Conservation (phyloP, 2,113 vertebrate genomes). For the Tichodroma muraria region DNA sequence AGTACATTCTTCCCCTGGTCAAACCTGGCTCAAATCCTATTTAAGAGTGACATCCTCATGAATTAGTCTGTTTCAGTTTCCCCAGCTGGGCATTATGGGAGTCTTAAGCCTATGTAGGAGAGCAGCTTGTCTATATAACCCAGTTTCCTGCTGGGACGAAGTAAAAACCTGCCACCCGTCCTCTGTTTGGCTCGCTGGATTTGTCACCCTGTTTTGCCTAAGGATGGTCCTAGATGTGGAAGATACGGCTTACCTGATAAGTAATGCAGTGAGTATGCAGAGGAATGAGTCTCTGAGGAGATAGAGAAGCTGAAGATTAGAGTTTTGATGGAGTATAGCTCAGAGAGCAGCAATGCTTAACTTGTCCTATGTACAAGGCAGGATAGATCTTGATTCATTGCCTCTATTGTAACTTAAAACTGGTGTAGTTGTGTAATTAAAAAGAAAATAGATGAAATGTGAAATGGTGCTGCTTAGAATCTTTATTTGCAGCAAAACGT, state of each 20-base stretch:
- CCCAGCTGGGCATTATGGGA: slow-evolving; percentile 73
- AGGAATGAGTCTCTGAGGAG: background rate
- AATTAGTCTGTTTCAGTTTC: slow-evolving; percentile 80
- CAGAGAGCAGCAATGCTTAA: fast-evolving
- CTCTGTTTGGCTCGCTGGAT: slow-evolving; percentile 42
- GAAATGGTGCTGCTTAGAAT: background rate
- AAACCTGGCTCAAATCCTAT: slow-evolving; percentile 82
- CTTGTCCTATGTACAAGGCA: fast-evolving
- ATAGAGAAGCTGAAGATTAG: background rate
- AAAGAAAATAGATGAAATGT: background rate
- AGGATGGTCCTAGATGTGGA: slow-evolving; percentile 83
- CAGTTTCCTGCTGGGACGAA: background rate
- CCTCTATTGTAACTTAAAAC: background rate
- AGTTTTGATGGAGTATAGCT: background rate
- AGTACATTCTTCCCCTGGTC: slow-evolving; percentile 6
- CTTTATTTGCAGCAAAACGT: background rate
- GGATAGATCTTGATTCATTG: background rate
- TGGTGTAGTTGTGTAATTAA: background rate
- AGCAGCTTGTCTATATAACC: slow-evolving; percentile 78
- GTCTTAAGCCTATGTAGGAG: slow-evolving; percentile 66
- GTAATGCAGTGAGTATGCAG: slow-evolving; percentile 78
- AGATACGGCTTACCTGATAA: slow-evolving; percentile 79
- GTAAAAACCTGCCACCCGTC: background rate
- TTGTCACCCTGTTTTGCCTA: slow-evolving; percentile 55
- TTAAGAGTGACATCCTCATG: slow-evolving; percentile 79